Base-by-base conservation (phyloP, 1,140 invertebrate species). In the Drosophila chauvacae region DNA sequence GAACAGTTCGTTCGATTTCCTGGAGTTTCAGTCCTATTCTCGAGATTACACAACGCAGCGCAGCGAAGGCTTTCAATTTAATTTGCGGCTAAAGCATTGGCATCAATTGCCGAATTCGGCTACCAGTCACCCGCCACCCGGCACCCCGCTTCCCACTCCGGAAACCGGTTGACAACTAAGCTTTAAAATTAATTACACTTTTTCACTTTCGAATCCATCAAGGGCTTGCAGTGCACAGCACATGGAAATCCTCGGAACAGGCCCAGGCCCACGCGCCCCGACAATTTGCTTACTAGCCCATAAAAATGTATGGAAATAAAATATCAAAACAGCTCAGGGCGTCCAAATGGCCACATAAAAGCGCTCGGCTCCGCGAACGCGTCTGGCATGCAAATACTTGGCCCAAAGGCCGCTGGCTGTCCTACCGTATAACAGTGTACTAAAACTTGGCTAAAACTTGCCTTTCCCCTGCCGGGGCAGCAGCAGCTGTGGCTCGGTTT, bases 351-450 rank as follows among this genome's bases (percentile, higher is more conserved):
- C 59, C 41, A 58, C 41, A 72, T 77, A 81, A 82, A 82, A 63
- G 26, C 28, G 51, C 44, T 55, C 48, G 61, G 26, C 30, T 60
- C 39, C 23, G 35, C 50, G 69, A 80, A 66, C 68, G 77, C 69
- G 69, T 23, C 23, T 30, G 23, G 77, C 61, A 78, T 78, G 59
- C 69, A 73, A 73, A 66, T 45, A 80, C 48, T 39, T 58, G 45
- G 20, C 14, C 39, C 33, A 39, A 13, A 14, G 16, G 0, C 28
- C 2, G 23, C 80, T 84, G 2, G 28, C 80, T 84, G 81, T 80
- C 57, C 60, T 84, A 79, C 61, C 1, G 74, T 86, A 86, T 75
- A 61, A 86, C 82, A 76, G 70, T 81, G 82, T 62, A 20, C 82
- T 86, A 86, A 86, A 86, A 64, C 13, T 1, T 13, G 26, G 26